Evolutionary conservation across 2,888 invertebrate genomes (phyloP), one percentile per base, ranked within the genome.

Genomic region (Lottia scabra): DNA sequence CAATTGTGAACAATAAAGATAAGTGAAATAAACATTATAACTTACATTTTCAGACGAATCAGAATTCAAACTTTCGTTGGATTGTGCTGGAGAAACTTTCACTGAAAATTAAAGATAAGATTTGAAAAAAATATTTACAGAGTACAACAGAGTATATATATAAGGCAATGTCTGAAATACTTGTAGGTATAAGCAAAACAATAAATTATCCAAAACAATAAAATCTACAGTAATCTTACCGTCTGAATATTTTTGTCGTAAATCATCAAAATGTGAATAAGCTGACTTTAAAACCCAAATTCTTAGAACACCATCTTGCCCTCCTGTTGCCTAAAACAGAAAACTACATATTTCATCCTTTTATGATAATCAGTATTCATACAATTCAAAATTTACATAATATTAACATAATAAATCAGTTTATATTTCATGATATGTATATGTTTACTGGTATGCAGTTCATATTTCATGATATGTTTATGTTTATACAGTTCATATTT

Each of bases 221-320:
- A 64, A 27, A 1, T 10, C 4, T 38, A 38, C 30, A 27, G 23
- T 10, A 65, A 4, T 78, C 81, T 71, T 72, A 88, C 88, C 85
- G 78, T 88, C 87, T 46, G 81, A 83, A 77, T 88, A 89, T 77
- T 88, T 88, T 72, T 84, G 85, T 80, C 98, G 92, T 95, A 98
- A 96, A 87, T 98, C 97, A 92, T 96, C 92, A 90, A 99, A 99
- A 91, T 96, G 96, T 71, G 94, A 93, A 87, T 94, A 94, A 6
- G 97, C 96, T 89, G 96, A 96, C 78, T 95, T 92, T 0, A 98
- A 92, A 70, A 98, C 96, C 99, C 99, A 99, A 78, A 99, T 95
- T 64, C 98, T 92, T 73, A 99, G 91, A 77, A 97, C 93, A 81
- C 95, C 93, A 91, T 99, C 99, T 91, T 99, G 98, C 0, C 99